Base-by-base conservation (phyloP, 2,888 invertebrate species). In the Campopleginae sp. region DNA sequence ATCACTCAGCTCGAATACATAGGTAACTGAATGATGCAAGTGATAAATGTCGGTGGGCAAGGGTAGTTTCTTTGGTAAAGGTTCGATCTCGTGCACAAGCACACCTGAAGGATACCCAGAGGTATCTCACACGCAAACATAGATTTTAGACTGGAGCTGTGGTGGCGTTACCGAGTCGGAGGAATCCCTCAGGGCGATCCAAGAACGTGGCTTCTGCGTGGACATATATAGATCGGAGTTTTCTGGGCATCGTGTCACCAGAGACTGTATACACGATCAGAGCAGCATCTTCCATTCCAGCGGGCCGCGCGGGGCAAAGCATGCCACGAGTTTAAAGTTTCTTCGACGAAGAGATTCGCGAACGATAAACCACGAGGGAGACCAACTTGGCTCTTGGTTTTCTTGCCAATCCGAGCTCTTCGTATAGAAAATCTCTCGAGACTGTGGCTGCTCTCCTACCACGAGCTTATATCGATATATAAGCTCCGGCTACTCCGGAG, bases 1-100 rank as follows among this genome's bases (percentile, higher is more conserved):
- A 84, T 80, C 82, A 70, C 71, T 85, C 81, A 77, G 51, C 74
- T 51, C 65, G 54, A 58, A 80, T 77, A 89, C 90, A 90, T 87
- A 86, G 84, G 87, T 74, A 78, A 51, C 85, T 88, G 86, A 91
- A 91, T 91, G 86, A 90, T 90, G 88, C 88, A 91, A 51, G 81
- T 31, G 86, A 86, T 81, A 54, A 38, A 83, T 86, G 86, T 84
- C 82, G 82, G 86, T 87, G 82, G 83, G n/a, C 74, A 58, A 65
- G 42, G 61, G 31, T 70, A 5, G 58, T 75, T 65, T 46, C 44
- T 19, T 63, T 66, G 42, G 72, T 31, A 38, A 66, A 66, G 65
- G 70, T 81, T 75, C 76, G 72, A 58, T 79, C 42, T 63, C 33
- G 65, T 51, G 54, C 68, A n/a, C 63, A 61, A 80, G 65, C 33